Evolutionary conservation across 2,888 invertebrate species (phyloP).

Genomic region (Fissipunctia ypsillon): DNA sequence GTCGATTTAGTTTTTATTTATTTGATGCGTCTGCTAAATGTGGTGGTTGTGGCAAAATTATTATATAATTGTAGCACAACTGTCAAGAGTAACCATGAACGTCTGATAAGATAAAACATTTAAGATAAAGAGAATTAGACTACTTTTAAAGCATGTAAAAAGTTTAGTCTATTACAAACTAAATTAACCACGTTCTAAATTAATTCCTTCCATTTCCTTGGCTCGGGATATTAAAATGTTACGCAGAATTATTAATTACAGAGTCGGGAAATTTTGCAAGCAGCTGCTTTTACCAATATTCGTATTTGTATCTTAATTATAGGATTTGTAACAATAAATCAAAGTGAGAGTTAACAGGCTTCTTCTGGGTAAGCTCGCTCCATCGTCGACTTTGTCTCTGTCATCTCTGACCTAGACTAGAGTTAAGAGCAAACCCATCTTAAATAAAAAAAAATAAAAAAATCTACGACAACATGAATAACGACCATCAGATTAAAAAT

Average conservation of each 20-base stretch:
- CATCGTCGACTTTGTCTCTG: too few relatives aligned
- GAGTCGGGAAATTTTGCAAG: not conserved
- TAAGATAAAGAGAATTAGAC: conserved; percentile 2
- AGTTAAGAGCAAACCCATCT: too few relatives aligned
- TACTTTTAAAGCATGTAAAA: conserved; percentile 1
- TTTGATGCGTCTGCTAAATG: not conserved
- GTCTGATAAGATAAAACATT: not conserved
- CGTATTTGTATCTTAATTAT: not conserved
- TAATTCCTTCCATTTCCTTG: conserved; percentile 15
- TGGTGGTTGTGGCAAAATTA: not conserved
- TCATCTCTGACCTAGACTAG: too few relatives aligned
- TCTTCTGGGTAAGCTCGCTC: too few relatives aligned
- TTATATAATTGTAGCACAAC: not conserved
- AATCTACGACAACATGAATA: conserved; percentile 17
- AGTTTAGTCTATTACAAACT: conserved; percentile 6
- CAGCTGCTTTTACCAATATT: not conserved
- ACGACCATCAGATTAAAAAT: conserved; percentile 1
- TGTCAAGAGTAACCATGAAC: not conserved
- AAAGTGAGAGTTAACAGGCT: too few relatives aligned
- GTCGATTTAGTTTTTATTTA: too few relatives aligned
- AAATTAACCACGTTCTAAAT: conserved; percentile 28
- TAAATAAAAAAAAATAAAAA: too few relatives aligned
- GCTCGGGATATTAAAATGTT: conserved; percentile 32
- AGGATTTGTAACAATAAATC: conserved; percentile 22
- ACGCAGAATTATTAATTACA: conserved; percentile 21